Base-by-base conservation (phyloP, 2,113 vertebrate species). In the Seriola aureovittata region DNA sequence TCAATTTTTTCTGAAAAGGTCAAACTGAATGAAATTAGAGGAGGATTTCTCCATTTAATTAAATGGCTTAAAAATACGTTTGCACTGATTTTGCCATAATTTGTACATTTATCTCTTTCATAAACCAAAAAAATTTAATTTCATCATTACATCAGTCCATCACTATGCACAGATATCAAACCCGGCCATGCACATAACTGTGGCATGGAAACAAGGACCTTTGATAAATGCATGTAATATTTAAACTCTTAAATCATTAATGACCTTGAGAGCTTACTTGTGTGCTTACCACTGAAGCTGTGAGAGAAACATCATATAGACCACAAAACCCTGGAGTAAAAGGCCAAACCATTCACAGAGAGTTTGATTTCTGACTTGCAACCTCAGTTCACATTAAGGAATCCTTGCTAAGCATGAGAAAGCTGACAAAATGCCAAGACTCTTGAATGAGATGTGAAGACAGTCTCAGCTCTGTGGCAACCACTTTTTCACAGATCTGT, bases 141-240 rank as follows among this genome's bases (percentile, higher is more conserved):
- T 29, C 29, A 2, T 29, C 29, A 60, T 16, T 4, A 63, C 32
- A 34, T 1, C 42, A 54, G 42, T 71, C 36, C 36, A 62, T 60
- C n/a, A 9, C 21, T 36, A 19, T 79, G 34, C 50, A 44, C 71
- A 32, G 14, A 85, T 69, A 86, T 86, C 55, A 86, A 78, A 80
- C 17, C 75, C 68, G 29, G 25, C 12, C 46, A n/a, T 25, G 19
- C 29, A 77, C 46, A 78, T 42, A 68, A 46, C 44, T 70, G 71
- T 78, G 73, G 17, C 77, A 52, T 17, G 38, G 55, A 83, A 83
- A 86, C 64, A 82, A 74, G 38, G 67, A 76, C 48, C 42, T 80
- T 78, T 89, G 85, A 91, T 87, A 63, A 85, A 90, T 74, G 59
- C 34, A 90, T 89, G 80, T 75, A 89, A 88, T 89, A 89, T 90